Evolutionary conservation across 2,797 vertebrate genomes (phyloP), one percentile per base, ranked within the genome.

Genomic region (Podargus strigoides): DNA sequence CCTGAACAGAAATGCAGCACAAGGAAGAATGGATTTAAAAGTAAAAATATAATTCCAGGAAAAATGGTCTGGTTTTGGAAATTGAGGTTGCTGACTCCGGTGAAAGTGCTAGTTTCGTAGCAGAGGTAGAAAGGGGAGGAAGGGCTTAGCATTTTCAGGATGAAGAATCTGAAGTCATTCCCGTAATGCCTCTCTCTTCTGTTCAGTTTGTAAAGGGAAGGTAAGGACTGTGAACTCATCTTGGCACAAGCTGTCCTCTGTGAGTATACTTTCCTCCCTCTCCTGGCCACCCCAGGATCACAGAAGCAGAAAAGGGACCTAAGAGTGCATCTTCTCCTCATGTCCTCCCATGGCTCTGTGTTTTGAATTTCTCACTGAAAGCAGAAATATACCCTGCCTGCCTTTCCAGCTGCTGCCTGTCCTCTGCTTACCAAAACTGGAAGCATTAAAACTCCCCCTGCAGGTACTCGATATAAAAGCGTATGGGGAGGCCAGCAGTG

Each of bases 281-380:
- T 72, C 66, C 76, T 79, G 76, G 62, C 62, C 70, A 19, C 62
- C 53, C 68, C 34, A 44, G 58, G 39, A 41, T 56, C 62, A 55
- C 69, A 94, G 62, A 87, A 92, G n/a, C 89, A 93, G 86, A 84
- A 91, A 88, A 74, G 53, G 42, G 67, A 47, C 37, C 64, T 80
- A 62, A 85, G 37, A 80, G 34, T 63, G 28, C 88, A 59, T 91
- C 89, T 92, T 63, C 52, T 91, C 44, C 42, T 87, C 52, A 16
- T 69, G 66, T 75, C 47, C 42, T 95, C n/a, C 59, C 1, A 0
- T 76, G 81, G 59, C 58, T 60, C 42, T 77, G 53, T 63, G 67
- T 60, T 93, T 64, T 47, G n/a, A 86, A 67, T 88, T 90, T 81
- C 41, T 85, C 53, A 19, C 50, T 90, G 68, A 56, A 64, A 87